Base-by-base conservation (phyloP, 2,113 vertebrate genomes). In the Orthonyx spaldingii region DNA sequence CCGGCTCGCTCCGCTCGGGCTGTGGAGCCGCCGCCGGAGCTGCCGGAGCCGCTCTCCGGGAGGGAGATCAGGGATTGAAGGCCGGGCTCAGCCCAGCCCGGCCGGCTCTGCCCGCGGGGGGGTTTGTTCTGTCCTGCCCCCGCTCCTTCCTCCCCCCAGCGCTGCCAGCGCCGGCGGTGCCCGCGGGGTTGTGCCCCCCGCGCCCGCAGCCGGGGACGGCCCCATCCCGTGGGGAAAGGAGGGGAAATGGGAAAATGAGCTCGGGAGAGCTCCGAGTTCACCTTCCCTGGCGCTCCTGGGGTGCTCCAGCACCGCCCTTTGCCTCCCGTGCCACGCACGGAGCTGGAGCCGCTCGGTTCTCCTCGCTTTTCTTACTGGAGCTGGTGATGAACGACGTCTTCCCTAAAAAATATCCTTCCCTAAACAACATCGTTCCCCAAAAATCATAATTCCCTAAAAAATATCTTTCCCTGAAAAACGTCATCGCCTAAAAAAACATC, bases 171-270 rank as follows among this genome's bases (percentile, higher is more conserved):
- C 12, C 1, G 37, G 53, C 55, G 84, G 15, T 3, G 46, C 61
- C 33, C 4, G 1, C 0, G 0, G 69, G 4, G 59, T 8, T 7
- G 28, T 0, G 2, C 4, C 18, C 16, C 41, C 42, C 11, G 5
- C 15, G 1, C 7, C 23, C 26, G 28, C 59, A 18, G 65, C 81
- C 3, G 68, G 42, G 55, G 30, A 19, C 11, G 44, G 39, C 18
- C 33, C 7, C 80, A 2, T 2, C 28, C 30, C 27, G 1, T 0
- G 5, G 33, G 20, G 19, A 41, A 35, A 30, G 2, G 6, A n/a
- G 19, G 16, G 3, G 12, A 20, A 42, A 60, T 0, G 16, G 30
- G 49, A 9, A 30, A 44, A 50, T 0, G 22, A 66, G 64, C n/a
- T 0, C 10, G 1, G 66, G 32, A 44, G 14, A 42, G 1, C 1